These are phyloP conservation scores for Sula dactylatra DNA, from an alignment of 2,113 vertebrate species.

Conservation along the genomic window DNA sequence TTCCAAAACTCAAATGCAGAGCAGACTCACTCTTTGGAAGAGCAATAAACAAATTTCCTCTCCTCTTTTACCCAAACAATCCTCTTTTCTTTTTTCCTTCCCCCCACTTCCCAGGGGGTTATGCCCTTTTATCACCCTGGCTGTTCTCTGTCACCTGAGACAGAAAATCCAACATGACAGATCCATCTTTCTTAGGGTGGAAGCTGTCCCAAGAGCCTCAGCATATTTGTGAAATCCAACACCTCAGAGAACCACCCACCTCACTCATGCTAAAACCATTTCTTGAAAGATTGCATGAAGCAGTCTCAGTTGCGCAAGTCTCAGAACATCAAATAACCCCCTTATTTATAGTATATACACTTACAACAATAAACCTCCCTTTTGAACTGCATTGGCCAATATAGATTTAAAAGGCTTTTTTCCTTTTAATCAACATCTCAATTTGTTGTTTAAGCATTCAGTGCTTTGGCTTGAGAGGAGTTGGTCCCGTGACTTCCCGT, in stretches of 20 bases:
- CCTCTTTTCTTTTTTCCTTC: accelerated
- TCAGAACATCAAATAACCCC: constrained; percentile 40
- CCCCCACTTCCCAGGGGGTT: background rate
- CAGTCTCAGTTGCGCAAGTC: background rate
- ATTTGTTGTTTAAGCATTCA: constrained; percentile 40
- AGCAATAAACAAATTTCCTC: background rate
- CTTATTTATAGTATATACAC: constrained; percentile 56
- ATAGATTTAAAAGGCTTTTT: constrained; percentile 19
- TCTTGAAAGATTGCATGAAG: background rate
- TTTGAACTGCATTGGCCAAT: constrained; percentile 34
- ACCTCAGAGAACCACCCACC: constrained; percentile 24
- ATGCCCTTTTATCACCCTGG: background rate
- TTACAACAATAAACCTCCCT: constrained; percentile 36
- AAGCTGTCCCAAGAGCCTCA: background rate
- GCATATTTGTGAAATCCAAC: background rate
- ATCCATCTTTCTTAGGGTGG: background rate
- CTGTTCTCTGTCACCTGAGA: background rate
- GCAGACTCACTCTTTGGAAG: background rate
- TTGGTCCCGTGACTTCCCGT: background rate
- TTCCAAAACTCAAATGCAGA: background rate
- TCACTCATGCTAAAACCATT: constrained; percentile 43
- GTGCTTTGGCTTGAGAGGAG: background rate
- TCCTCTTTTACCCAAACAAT: background rate
- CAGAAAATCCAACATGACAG: background rate
- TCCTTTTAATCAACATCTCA: constrained; percentile 13